Base-by-base conservation (phyloP, 2,888 invertebrate genomes). In the Macrostomum cliftonense region DNA sequence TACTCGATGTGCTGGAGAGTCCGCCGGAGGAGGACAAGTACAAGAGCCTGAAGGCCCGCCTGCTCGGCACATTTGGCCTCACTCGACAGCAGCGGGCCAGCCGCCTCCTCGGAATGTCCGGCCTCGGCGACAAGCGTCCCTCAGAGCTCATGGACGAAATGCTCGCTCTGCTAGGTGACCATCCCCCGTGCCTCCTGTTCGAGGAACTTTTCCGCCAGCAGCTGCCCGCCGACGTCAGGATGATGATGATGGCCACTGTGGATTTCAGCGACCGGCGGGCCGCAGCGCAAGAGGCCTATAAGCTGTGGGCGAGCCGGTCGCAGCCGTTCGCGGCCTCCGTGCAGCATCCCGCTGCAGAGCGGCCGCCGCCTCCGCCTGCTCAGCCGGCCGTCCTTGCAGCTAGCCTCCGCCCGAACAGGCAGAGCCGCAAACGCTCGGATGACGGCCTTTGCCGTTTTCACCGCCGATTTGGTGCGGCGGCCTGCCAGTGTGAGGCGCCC, bases 391-490 rank as follows among this genome's bases (percentile, higher is more conserved):
- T 9, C 28, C 16, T 5, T 38, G 45, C 11, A 20, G 9, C 7
- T 13, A 2, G 36, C 9, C 9, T 38, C 17, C 11, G 12, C 21
- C 45, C 43, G n/a, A 37, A 7, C 20, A 20, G 16, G n/a, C 11
- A 5, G 14, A 16, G 37, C 14, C 21, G 13, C 45, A n/a, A n/a
- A n/a, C 36, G 9, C 14, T 16, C 9, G 16, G 37, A 7, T 45
- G 13, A 28, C 36, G n/a, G 36, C 9, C 28, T 28, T 28, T 45
- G 21, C 21, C 36, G 20, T 45, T 56, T 53, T 21, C 55, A 52
- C 17, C 13, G 7, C 13, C 55, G 43, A 19, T 55, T 53, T 36
- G 43, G 47, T 5, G 17, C 17, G 20, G 40, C 42, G 19, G 55
- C 50, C 1, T n/a, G 12, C 5, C 48, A 50, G 16, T 55, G 55